Base-by-base conservation (phyloP, 2,888 invertebrate genomes). In the Drepanosiphum platanoidis region DNA sequence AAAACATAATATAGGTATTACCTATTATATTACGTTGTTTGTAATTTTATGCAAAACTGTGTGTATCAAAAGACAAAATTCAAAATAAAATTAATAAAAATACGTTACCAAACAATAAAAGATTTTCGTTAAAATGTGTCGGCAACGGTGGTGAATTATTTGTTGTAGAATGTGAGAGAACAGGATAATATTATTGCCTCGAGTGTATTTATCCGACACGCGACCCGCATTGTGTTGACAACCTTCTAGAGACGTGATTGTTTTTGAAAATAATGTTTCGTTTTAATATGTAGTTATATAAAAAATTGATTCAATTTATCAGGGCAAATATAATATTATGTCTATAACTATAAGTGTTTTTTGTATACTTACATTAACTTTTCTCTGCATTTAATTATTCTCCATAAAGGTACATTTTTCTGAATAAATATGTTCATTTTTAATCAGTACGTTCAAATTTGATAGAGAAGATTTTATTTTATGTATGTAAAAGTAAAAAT, bases 221-320 rank as follows among this genome's bases (percentile, higher is more conserved):
- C 58, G 71, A 34, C 11, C 13, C 30, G 71, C 36, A 39, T 72
- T 81, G 30, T 61, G 42, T 82, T 30, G 72, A 72, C 82, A 82
- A 64, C 72, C 42, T 82, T 82, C 39, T 39, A 1, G 64, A 64
- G 61, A 82, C 82, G 82, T 72, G 82, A 82, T 72, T 61, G 72
- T 42, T 74, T 71, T 82, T 18, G 61, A 32, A 61, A 36, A 82
- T 61, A 61, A 61, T 71, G 81, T 61, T 66, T 61, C 46, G 66
- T 79, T 78, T 64, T 64, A 78, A 27, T 61, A 5, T 27, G 36
- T 39, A 61, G 75, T 52, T 58, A 61, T 9, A 13, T 9, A 13
- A 52, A 58, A 74, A 74, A 46, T 30, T 32, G 22, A 32, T 74
- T 18, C 18, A 74, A 32, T 30, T 52, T 32, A 32, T 74, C 22